phyloP scores from a whole-genome alignment of 92 coral and sea anemone species.

The Phenganax marumi region DNA sequence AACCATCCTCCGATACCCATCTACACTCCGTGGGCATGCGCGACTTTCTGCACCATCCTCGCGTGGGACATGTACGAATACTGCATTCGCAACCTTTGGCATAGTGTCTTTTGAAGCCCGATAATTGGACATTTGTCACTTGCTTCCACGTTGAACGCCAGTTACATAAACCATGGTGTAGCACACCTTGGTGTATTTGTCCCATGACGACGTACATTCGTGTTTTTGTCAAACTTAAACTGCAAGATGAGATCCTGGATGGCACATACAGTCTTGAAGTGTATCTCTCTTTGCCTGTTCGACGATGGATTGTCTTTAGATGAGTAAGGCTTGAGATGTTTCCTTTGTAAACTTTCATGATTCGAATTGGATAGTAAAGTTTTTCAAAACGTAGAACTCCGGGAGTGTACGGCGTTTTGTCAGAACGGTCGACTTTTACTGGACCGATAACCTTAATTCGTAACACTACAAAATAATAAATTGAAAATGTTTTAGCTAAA shows the following conservation, averaged over 20 bases:
- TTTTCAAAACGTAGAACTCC: constrained; percentile 55
- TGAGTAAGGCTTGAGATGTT: constrained; percentile 9
- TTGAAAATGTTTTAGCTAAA: not conserved
- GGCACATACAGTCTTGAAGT: constrained; percentile 67
- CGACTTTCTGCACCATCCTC: constrained; percentile 55
- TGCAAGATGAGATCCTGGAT: constrained; percentile 64
- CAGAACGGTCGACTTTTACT: constrained; percentile 61
- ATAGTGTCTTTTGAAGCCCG: constrained; percentile 77
- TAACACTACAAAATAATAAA: constrained; percentile 55
- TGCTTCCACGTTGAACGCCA: constrained; percentile 75
- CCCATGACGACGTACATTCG: constrained; percentile 80
- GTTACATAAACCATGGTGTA: constrained; percentile 72
- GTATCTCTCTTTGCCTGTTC: constrained; percentile 16
- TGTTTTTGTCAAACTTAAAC: constrained; percentile 60
- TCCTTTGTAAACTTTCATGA: constrained; percentile 90
- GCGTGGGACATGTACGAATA: constrained; percentile 71
- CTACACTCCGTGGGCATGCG: constrained; percentile 36
- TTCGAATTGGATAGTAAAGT: constrained; percentile 77
- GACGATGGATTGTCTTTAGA: constrained; percentile 20
- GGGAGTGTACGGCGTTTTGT: constrained; percentile 48
- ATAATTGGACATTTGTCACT: constrained; percentile 73
- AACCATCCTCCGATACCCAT: constrained; percentile 52
- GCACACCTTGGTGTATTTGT: constrained; percentile 62
- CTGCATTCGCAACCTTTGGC: constrained; percentile 76
- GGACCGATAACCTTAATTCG: constrained; percentile 76